Evolutionary conservation across 1,140 invertebrate genomes (phyloP), one percentile per base, ranked within the genome.

Genomic region (Melanaphis sacchari): DNA sequence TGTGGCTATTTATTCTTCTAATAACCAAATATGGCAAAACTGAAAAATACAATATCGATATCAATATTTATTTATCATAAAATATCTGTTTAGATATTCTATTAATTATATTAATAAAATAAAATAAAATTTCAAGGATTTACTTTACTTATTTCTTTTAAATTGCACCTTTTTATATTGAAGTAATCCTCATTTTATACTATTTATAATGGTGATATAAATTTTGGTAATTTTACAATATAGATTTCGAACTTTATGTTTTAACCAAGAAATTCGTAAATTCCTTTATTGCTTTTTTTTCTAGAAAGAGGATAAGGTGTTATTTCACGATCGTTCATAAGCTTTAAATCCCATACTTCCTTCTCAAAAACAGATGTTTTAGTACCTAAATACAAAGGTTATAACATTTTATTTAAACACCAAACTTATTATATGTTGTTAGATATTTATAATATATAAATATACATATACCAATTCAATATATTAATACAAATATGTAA

Each of bases 261-360:
- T 26, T 11, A 85, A 43, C 84, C 40, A 85, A 18, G 26, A 41
- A 85, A 43, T 85, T 43, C 41, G 84, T 85, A 85, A 85, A 85
- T 85, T 3, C 31, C 31, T 85, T 85, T 85, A 85, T 46, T 43
- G 1, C 84, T 11, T 85, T 85, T 85, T 43, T 85, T 85, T 31
- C 84, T n/a, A 46, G 22, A 31, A 85, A 43, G 15, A 59, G 26
- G 54, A 59, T 59, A 85, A 85, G 41, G 3, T 5, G 9, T 92
- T 92, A 41, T 76, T 92, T 92, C 82, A 59, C 31, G 31, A 41
- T 92, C 91, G 76, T 46, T 46, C n/a, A 76, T n/a, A 43, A 36
- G 21, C 21, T 76, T 26, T 46, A 46, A 81, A 82, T 24, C 22
- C 36, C 59, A 46, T 36, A 21, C 21, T 46, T 36, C 24, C 38